phyloP scores from a whole-genome alignment of 2,797 vertebrate species.

The Siniperca obscura region DNA sequence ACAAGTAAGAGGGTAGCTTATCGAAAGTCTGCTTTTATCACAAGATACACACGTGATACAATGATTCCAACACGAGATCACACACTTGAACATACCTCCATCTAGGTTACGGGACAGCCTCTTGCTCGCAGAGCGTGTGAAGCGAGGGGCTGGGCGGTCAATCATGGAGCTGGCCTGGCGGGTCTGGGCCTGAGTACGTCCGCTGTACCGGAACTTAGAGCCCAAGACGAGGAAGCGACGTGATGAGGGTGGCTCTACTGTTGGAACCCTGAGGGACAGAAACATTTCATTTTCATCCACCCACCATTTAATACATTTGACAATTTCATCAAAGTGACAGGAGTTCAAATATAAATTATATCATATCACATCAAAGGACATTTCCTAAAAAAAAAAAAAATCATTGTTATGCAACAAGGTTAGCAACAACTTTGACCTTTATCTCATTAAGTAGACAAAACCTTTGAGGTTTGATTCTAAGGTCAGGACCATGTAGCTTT shows the following conservation, averaged over 20 bases:
- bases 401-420: constrained; percentile 39
- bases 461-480: constrained; percentile 34
- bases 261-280: constrained; percentile 85
- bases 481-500: constrained; percentile 19
- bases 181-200: constrained; percentile 94
- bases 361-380: not conserved
- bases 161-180: constrained; percentile 94
- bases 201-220: constrained; percentile 96
- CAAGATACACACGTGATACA: not conserved
- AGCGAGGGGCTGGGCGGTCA: constrained; percentile 92
- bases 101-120: constrained; percentile 92
- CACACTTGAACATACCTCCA: constrained; percentile 86
- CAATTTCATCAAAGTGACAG: not conserved
- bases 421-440: constrained; percentile 24
- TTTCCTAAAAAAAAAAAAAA: constrained; percentile 2
- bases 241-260: constrained; percentile 91
- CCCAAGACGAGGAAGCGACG: constrained; percentile 91
- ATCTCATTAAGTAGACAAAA: constrained; percentile 41
- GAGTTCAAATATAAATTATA: not conserved
- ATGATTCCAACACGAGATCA: not conserved
- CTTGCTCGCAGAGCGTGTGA: constrained; percentile 94
- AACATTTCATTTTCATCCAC: constrained; percentile 14
- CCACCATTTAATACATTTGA: not conserved
- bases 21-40: not conserved
- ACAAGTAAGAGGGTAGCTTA: constrained; percentile 71